A percentile compares a stretch with the other conserved stretches of the same genome.
These are phyloP conservation scores for Diorhabda carinulata DNA, from an alignment of 1,140 invertebrate species.

Conservation along the genomic window DNA sequence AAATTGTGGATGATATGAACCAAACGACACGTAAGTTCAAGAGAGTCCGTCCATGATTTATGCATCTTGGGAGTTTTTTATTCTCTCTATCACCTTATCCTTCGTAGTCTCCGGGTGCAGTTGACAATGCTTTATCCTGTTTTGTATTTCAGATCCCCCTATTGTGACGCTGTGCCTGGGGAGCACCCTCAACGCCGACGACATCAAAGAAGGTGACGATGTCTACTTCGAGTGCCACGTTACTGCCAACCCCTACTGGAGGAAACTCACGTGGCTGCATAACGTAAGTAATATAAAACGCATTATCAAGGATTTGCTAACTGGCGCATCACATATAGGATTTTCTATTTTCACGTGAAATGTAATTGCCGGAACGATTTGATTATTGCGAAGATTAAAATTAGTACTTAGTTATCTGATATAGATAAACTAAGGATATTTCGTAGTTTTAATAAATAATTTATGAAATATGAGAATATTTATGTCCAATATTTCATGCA, in stretches of 20 bases:
- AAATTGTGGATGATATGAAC: not conserved
- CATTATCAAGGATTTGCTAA: too few relatives aligned
- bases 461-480: too few relatives aligned
- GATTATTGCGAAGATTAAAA: too few relatives aligned
- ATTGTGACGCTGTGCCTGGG: constrained; percentile 76
- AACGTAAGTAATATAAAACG: constrained; percentile 60
- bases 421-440: too few relatives aligned
- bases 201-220: constrained; percentile 89
- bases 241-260: constrained; percentile 77
- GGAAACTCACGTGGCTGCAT: constrained; percentile 81
- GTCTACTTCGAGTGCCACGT: constrained; percentile 93
- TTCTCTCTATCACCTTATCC: constrained; percentile 4
- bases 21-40: not conserved
- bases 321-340: too few relatives aligned
- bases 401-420: too few relatives aligned
- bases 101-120: not conserved
- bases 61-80: constrained; percentile 19
- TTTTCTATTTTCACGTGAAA: too few relatives aligned
- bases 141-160: constrained; percentile 69
- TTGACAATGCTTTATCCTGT: constrained; percentile 13
- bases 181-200: constrained; percentile 77
- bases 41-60: constrained; percentile 38
- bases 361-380: too few relatives aligned
- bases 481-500: too few relatives aligned
- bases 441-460: too few relatives aligned